These are phyloP conservation scores for Mesorhabditis spiculigera DNA, from an alignment of 2,888 invertebrate genomes.

Conservation along the genomic window DNA sequence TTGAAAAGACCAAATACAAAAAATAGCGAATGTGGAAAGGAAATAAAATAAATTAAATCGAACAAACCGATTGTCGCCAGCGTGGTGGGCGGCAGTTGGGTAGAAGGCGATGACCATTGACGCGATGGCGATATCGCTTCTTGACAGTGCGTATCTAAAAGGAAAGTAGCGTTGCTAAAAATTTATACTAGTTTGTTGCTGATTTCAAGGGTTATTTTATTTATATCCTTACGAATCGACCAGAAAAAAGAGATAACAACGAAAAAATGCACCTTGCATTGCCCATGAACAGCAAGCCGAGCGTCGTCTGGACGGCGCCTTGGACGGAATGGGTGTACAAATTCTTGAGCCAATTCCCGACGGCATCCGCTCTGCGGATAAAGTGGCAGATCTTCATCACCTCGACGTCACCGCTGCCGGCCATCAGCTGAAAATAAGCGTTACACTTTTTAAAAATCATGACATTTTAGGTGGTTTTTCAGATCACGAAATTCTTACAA, in stretches of 20 bases:
- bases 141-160: conserved; percentile 60
- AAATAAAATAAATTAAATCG: neutral
- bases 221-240: neutral
- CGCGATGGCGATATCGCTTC: conserved; percentile 80
- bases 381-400: conserved; percentile 18
- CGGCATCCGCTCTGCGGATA: neutral
- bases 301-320: conserved; percentile 89
- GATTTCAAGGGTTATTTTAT: neutral
- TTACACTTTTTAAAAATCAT: neutral
- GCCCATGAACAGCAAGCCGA: conserved; percentile 87
- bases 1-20: neutral
- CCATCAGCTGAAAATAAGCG: conserved; percentile 16
- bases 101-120: conserved; percentile 88
- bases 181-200: neutral
- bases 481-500: conserved; percentile 7
- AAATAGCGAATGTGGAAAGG: neutral
- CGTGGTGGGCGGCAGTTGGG: conserved; percentile 92
- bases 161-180: neutral
- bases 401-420: conserved; percentile 21
- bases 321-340: conserved; percentile 84
- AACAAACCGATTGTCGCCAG: conserved; percentile 83
- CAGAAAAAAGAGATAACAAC: conserved; percentile 5
- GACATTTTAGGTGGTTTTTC: neutral
- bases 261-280: conserved; percentile 73
- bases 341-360: conserved; percentile 48